Percentiles rank a stretch among this genome's conserved stretches.
phyloP scores from a whole-genome alignment of 2,113 vertebrate species.

The Corythornis cristatus region DNA sequence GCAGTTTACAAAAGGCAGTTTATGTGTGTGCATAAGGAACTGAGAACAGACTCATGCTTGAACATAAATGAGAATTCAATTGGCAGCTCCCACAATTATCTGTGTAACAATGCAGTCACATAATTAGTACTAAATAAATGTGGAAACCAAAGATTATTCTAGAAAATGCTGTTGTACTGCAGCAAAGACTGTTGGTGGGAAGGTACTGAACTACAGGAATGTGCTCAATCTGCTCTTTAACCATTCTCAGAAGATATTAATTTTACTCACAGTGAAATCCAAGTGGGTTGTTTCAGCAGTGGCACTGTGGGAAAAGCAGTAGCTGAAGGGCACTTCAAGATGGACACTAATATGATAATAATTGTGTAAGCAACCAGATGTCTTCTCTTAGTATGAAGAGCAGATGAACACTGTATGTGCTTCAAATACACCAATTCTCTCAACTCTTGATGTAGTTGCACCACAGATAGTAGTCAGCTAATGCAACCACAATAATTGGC shows the following conservation, averaged over 20 bases:
- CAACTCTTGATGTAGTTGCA: background rate
- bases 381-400: background rate
- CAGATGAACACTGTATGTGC: background rate
- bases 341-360: conserved; percentile 2
- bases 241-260: background rate
- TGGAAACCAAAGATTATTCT: conserved; percentile 36
- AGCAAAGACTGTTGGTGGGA: conserved; percentile 25
- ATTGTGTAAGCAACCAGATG: background rate
- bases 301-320: background rate
- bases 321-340: conserved; percentile 24
- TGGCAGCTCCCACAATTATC: conserved; percentile 46
- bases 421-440: background rate
- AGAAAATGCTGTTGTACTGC: conserved; percentile 28
- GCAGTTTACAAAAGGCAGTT: conserved; percentile 7
- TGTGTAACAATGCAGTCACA: conserved; percentile 21
- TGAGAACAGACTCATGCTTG: background rate
- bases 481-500: background rate
- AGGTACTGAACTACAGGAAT: conserved; percentile 20
- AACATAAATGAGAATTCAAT: conserved; percentile 54
- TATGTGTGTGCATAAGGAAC: background rate
- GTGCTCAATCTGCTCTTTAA: conserved; percentile 17
- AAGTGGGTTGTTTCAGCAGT: background rate
- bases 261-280: conserved; percentile 11
- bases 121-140: conserved; percentile 61
- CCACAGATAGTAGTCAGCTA: background rate